Base-by-base conservation (phyloP, 2,888 invertebrate genomes). In the Venustoraphidia nigricollis region DNA sequence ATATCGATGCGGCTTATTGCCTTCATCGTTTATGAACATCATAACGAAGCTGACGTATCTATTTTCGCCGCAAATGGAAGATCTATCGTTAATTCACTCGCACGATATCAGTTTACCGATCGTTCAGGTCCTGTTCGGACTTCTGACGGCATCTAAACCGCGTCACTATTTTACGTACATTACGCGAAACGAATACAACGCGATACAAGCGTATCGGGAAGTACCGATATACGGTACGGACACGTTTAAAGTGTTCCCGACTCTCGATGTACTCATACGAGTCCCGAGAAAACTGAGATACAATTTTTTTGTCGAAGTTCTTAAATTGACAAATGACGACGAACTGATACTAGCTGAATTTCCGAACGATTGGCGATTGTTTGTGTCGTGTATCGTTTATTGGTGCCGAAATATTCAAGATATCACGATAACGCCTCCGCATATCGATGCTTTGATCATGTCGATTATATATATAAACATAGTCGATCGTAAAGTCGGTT, bases 1-100 rank as follows among this genome's bases (percentile, higher is more conserved):
- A 51, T 77, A 82, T 50, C 70, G 76, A 40, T 64, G 65, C 3
- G 81, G 78, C 34, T 58, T 67, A 40, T 74, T 83, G 53, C 79
- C 87, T 0, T 68, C 79, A 9, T 71, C 73, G 50, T 78, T 83
- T 56, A 74, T 87, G 34, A 83, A 88, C 59, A 70, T 88, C 11
- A 65, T 77, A 48, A 73, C 75, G n/a, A 71, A 77, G 38, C 71
- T 76, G 50, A 67, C 77, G 42, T 78, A 80, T 57, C 75, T 83
- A 51, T 79, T 77, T 54, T 71, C 72, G 45, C 79, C 82, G 0
- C 85, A 84, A 67, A 75, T 85, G 8, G 88, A 89, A 63, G 78
- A 84, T 61, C 77, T 75, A 57, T 62, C 64, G 4, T 71, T 72
- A 42, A 67, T 72, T 5, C 76, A 82, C 52, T 72, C 80, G 8